Conservation (phyloP, 2,888 invertebrate species). For the Campoplex capitator region DNA sequence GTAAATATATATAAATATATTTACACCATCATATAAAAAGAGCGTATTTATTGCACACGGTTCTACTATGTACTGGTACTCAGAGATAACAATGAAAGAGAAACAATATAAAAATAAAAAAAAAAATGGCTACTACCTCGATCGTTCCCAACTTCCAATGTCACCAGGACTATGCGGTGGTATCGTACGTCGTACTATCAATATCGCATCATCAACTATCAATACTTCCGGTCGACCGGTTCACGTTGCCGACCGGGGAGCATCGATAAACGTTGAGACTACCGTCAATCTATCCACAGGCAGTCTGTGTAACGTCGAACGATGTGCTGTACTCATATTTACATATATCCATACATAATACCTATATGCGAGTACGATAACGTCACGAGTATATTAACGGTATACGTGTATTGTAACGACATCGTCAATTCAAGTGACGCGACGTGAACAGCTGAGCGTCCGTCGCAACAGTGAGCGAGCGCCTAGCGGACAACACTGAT, state of each 20-base stretch:
- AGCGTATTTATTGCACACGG: not conserved
- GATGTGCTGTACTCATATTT: not conserved
- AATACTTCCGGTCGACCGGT: constrained; percentile 47
- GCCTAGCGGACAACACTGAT: no score
- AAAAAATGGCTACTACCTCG: constrained; percentile 11
- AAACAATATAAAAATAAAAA: constrained; percentile 18
- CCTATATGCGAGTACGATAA: not conserved
- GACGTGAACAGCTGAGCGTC: no score
- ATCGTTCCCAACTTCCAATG: constrained; percentile 21
- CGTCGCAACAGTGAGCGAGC: no score
- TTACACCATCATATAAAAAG: not conserved
- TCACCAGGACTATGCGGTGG: constrained; percentile 28
- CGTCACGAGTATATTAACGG: not conserved
- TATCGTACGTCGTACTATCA: constrained; percentile 26
- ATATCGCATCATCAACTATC: constrained; percentile 59
- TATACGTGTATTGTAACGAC: not conserved
- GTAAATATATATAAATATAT: not conserved
- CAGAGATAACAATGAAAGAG: constrained; percentile 23
- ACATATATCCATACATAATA: not conserved
- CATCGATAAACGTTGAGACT: constrained; percentile 51
- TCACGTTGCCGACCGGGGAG: constrained; percentile 39
- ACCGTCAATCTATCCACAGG: constrained; percentile 40
- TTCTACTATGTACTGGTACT: not conserved
- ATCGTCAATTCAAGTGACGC: no score
- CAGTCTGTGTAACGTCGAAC: constrained; percentile 7